These are phyloP conservation scores for Oreortyx pictus DNA, from an alignment of 2,797 vertebrate genomes.

Conservation along the genomic window DNA sequence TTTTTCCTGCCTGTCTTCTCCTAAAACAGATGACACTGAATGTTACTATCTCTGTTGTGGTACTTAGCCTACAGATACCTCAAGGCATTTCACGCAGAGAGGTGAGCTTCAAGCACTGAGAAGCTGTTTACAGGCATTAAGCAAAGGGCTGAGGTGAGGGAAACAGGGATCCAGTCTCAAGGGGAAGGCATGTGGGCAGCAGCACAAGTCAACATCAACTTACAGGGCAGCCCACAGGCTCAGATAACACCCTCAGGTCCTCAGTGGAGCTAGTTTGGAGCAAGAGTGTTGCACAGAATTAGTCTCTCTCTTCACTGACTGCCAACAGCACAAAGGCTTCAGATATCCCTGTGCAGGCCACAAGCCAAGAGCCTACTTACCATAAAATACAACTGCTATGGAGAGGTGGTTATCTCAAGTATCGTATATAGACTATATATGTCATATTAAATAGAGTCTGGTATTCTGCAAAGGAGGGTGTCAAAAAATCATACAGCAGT, in stretches of 20 bases:
- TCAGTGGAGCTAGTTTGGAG: not conserved
- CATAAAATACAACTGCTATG: accelerated
- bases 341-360: not conserved
- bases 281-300: not conserved
- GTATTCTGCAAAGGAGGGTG: not conserved
- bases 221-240: not conserved
- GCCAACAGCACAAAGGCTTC: not conserved
- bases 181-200: not conserved
- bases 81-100: not conserved
- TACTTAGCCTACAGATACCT: not conserved
- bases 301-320: not conserved
- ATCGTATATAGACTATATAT: accelerated
- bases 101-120: not conserved
- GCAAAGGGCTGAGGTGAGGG: not conserved
- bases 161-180: not conserved
- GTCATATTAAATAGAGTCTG: not conserved
- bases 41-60: not conserved
- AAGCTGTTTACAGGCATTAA: not conserved
- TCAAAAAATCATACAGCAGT: not conserved
- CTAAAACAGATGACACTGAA: not conserved
- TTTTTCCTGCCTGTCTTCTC: not conserved
- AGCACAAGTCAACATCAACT: slow-evolving; percentile 13
- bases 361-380: not conserved
- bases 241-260: not conserved
- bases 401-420: not conserved